Evolutionary conservation across 64 coral and sea anemone genomes (phyloP).

Genomic region (Dendronephthya gigantea): DNA sequence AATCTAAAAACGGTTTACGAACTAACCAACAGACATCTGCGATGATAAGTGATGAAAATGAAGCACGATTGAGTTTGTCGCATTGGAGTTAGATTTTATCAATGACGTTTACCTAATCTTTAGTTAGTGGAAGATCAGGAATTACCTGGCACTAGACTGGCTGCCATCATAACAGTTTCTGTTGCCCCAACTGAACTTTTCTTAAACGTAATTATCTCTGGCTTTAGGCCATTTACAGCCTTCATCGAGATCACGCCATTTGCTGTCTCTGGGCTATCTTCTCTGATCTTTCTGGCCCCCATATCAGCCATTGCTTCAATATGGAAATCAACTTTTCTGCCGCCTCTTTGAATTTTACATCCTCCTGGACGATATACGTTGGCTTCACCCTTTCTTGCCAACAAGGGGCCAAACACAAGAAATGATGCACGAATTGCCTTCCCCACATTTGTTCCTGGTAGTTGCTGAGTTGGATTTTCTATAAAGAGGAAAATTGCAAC

Average conservation of each 20-base stretch:
- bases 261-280: no score
- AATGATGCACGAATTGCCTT: constrained; percentile 30
- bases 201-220: not conserved
- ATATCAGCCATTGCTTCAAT: not conserved
- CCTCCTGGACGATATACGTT: not conserved
- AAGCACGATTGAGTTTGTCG: no score
- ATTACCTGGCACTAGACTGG: constrained; percentile 7
- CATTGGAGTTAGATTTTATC: no score
- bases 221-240: not conserved
- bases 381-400: not conserved
- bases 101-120: no score
- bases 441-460: not conserved
- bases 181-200: constrained; percentile 44
- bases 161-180: constrained; percentile 46
- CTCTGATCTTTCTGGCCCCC: not conserved
- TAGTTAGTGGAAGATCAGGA: no score
- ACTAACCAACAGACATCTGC: no score
- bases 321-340: not conserved
- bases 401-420: constrained; percentile 25
- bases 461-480: not conserved
- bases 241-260: not conserved
- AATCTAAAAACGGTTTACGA: no score
- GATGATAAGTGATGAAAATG: no score
- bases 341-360: not conserved
- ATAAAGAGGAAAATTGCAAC: not conserved